Evolutionary conservation across 2,888 invertebrate genomes (phyloP), one percentile per base, ranked within the genome.

Genomic region (Pinctada fucata): DNA sequence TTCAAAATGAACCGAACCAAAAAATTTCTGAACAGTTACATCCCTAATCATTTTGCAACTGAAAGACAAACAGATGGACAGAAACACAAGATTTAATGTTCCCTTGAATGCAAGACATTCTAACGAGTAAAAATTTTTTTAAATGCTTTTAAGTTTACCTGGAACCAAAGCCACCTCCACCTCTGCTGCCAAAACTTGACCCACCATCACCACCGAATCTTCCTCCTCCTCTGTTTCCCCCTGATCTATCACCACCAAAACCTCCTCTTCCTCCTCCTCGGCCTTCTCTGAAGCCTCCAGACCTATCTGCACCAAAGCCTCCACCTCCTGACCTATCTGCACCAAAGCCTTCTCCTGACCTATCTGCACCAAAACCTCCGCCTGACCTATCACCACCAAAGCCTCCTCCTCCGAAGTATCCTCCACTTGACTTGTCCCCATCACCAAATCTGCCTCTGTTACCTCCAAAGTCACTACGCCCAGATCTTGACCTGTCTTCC

Each of bases 271-370:
- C 68, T 10, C 76, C 65, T 8, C 79, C 81, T 73, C 80, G 78
- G 8, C 82, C 79, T 75, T 80, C 75, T 49, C 76, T 71, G 10
- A 58, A 49, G 31, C 58, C 5, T 49, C 74, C 69, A 52, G 75
- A 71, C n/a, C 76, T 75, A 51, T 68, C 47, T 64, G 70, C 77
- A 58, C 79, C 78, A 75, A 78, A 80, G n/a, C 71, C 31, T 72
- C 13, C 76, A 68, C 68, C 4, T 68, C 13, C 13, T 16, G 6
- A 66, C 16, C 16, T 31, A 66, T 68, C 47, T 64, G 70, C 77
- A 58, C 79, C 78, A 75, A 78, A 80, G n/a, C 71, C 31, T 72
- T 3, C 4, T 68, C 13, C 13, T 16, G 6, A 66, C 16, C 16
- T 31, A 66, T 31, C 16, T 67, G 16, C 67, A 70, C 80, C 70